Conservation (phyloP, 2,888 invertebrate species). For the Ophioninae sp. region DNA sequence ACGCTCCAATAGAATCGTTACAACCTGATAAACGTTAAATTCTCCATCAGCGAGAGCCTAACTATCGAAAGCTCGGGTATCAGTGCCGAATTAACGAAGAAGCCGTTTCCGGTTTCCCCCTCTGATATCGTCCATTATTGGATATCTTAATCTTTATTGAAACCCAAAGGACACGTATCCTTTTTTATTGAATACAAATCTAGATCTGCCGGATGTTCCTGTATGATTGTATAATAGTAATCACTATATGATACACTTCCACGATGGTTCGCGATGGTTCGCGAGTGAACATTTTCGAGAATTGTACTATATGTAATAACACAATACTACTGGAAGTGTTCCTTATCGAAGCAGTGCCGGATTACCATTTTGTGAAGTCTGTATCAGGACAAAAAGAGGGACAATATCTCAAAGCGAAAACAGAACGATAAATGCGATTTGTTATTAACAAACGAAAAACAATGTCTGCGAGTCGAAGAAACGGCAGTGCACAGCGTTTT, state of each 20-base stretch:
- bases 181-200: too few relatives aligned
- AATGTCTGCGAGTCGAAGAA: background rate
- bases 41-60: background rate
- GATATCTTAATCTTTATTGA: too few relatives aligned
- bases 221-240: too few relatives aligned
- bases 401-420: background rate
- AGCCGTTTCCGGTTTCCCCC: too few relatives aligned
- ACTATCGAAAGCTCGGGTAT: background rate
- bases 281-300: background rate
- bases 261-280: background rate
- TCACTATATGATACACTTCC: too few relatives aligned
- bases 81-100: too few relatives aligned
- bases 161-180: too few relatives aligned
- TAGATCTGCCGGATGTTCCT: too few relatives aligned
- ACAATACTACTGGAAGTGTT: background rate
- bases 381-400: background rate
- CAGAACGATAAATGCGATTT: background rate
- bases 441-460: background rate
- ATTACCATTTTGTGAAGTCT: background rate
- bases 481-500: background rate
- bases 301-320: background rate
- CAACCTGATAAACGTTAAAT: conserved; percentile 81
- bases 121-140: too few relatives aligned
- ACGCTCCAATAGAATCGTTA: conserved; percentile 88
- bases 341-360: background rate